Percentiles rank a stretch among this genome's conserved stretches.
Evolutionary conservation across 2,113 vertebrate genomes (phyloP).

Genomic region (Deroptyus accipitrinus): DNA sequence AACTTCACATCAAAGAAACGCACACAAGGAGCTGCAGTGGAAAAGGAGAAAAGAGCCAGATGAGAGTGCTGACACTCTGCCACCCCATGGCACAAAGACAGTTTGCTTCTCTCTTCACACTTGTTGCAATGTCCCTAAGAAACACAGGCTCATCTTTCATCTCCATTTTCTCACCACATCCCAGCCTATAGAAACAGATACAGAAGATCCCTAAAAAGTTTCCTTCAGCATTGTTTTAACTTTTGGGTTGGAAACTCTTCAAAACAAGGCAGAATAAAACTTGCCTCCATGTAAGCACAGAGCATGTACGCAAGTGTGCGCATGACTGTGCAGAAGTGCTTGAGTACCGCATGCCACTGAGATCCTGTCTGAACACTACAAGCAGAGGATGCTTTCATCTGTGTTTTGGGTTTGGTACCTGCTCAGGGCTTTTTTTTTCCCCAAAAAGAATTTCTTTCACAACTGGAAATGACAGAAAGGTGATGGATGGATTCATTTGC

Average conservation of each 20-base stretch:
- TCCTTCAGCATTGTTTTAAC: not conserved
- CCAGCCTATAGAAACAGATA: not conserved
- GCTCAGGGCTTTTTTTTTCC: not conserved
- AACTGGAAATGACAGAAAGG: not conserved
- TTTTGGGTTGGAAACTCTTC: not conserved
- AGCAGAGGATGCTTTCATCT: not conserved
- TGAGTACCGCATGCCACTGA: not conserved
- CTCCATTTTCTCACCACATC: not conserved
- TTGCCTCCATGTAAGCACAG: not conserved
- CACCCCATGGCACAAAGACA: not conserved
- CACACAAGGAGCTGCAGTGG: not conserved
- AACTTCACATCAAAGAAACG: not conserved
- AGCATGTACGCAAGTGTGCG: not conserved
- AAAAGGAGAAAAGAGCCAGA: not conserved
- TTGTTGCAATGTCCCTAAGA: not conserved
- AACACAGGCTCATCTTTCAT: not conserved
- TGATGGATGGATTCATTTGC: not conserved
- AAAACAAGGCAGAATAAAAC: not conserved
- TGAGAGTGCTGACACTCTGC: not conserved
- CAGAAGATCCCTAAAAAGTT: not conserved
- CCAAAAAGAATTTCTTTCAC: not conserved
- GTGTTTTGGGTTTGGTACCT: not conserved
- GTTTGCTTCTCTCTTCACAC: not conserved
- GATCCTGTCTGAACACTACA: not conserved
- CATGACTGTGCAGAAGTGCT: not conserved